phyloP scores from a whole-genome alignment of 2,888 invertebrate genomes.

The Ecliptopera silaceata region DNA sequence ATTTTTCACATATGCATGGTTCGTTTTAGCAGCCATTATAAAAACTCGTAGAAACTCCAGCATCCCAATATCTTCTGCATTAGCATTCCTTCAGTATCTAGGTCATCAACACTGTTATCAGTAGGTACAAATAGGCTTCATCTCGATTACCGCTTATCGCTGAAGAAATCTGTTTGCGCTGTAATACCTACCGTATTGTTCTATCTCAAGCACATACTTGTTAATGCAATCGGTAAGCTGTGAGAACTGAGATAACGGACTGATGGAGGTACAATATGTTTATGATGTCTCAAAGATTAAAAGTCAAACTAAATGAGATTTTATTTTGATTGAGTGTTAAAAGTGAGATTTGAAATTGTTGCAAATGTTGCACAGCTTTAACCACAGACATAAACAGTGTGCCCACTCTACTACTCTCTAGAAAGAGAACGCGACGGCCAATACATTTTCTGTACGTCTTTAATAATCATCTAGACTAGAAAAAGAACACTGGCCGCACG shows the following conservation, averaged over 20 bases:
- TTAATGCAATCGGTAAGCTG: conserved; percentile 25
- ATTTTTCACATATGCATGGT: no score
- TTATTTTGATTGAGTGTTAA: not conserved
- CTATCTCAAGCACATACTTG: conserved; percentile 40
- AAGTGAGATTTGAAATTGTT: not conserved
- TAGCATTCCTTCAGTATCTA: conserved; percentile 36
- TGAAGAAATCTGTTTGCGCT: conserved; percentile 45
- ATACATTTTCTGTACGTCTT: no score
- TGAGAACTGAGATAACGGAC: conserved; percentile 13
- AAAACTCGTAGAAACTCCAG: no score
- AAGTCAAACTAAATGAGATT: no score
- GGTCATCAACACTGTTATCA: conserved; percentile 47
- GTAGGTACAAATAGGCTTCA: conserved; percentile 48
- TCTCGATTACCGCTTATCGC: conserved; percentile 49
- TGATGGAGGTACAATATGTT: not conserved
- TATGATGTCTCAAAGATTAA: not conserved
- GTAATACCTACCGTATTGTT: conserved; percentile 34
- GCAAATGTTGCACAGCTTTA: no score
- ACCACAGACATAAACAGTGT: no score
- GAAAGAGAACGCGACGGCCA: no score
- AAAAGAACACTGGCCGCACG: no score
- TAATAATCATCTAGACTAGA: no score
- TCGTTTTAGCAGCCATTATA: no score
- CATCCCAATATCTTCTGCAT: conserved; percentile 4
- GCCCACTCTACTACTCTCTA: no score